phyloP scores from a whole-genome alignment of 1,140 invertebrate species.

The Linepithema humile region DNA sequence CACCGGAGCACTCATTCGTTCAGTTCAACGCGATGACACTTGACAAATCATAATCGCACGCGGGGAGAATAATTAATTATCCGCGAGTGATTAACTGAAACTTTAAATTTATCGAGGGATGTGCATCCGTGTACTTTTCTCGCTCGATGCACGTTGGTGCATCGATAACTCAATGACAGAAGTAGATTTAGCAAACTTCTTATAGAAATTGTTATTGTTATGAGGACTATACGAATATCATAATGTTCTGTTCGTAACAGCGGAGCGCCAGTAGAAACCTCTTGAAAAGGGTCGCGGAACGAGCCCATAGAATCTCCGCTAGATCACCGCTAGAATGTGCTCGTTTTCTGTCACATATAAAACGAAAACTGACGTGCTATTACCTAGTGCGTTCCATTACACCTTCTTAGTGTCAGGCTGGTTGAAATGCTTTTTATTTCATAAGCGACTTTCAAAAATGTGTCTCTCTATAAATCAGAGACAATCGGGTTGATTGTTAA shows the following conservation, averaged over 20 bases:
- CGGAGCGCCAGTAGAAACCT: not conserved
- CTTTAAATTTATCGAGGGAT: not conserved
- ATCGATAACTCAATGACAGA: too few species aligned
- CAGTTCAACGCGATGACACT: not conserved
- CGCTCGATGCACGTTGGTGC: too few species aligned
- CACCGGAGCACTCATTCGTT: not conserved
- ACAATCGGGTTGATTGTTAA: not conserved
- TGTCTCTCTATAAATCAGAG: not conserved
- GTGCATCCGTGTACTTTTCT: not conserved
- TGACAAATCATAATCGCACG: not conserved
- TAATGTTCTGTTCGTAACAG: too few species aligned
- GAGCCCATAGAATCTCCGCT: not conserved
- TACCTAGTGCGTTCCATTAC: slow-evolving; percentile 19
- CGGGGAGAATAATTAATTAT: not conserved
- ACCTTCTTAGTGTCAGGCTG: not conserved
- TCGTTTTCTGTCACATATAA: slow-evolving; percentile 44
- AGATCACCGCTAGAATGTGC: slow-evolving; percentile 24
- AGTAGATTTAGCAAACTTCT: too few species aligned
- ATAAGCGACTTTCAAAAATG: not conserved
- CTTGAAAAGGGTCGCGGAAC: not conserved
- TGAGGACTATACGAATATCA: too few species aligned
- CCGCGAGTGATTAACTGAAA: not conserved
- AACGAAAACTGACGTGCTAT: slow-evolving; percentile 34
- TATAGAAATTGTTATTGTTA: too few species aligned
- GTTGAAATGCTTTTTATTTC: slow-evolving; percentile 1